Base-by-base conservation (phyloP, 2,797 vertebrate genomes). In the Pipistrellus nathusii region DNA sequence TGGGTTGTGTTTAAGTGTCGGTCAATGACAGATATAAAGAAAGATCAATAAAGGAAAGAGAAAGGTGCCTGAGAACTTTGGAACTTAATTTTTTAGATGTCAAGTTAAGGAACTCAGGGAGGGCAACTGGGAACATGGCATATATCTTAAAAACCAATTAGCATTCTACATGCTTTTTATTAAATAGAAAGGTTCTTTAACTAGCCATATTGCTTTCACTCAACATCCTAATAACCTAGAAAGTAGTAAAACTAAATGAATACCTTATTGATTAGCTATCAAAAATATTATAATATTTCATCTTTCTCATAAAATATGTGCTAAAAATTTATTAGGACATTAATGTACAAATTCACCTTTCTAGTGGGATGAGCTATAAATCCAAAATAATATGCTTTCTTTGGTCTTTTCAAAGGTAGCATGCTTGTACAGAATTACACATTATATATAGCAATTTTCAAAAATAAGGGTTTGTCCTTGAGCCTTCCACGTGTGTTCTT, bases 321-420 rank as follows among this genome's bases (percentile, higher is more conserved):
- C 46, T 96, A 94, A 95, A 97, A 97, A 97, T 77, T 93, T 78
- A 95, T 96, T 81, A 96, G 87, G 92, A 96, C 95, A 96, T 94
- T 97, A 90, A 83, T 96, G 82, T 72, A 96, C 89, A 95, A 38
- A 0, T 93, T 96, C 81, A 92, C 82, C 69, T 41, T 46, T 90
- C 95, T 66, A 3, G 51, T 87, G 64, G 38, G 46, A 96, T 82
- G 35, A 97, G 44, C 35, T 82, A 59, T 85, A 66, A 35, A 73
- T n/a, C 35, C 66, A 90, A 92, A 30, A 71, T 14, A 83, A 86
- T 51, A 51, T 27, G 46, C 72, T 76, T 91, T 84, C 53, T 85
- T 94, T 75, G 48, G 0, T 0, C 72, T 92, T 51, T 89, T 23
- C 77, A 76, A 86, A 96, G 82, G 53, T 4, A 91, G 8, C 25